These are phyloP conservation scores for Thalassarche chlororhynchos DNA, from an alignment of 2,113 vertebrate genomes.

Conservation along the genomic window DNA sequence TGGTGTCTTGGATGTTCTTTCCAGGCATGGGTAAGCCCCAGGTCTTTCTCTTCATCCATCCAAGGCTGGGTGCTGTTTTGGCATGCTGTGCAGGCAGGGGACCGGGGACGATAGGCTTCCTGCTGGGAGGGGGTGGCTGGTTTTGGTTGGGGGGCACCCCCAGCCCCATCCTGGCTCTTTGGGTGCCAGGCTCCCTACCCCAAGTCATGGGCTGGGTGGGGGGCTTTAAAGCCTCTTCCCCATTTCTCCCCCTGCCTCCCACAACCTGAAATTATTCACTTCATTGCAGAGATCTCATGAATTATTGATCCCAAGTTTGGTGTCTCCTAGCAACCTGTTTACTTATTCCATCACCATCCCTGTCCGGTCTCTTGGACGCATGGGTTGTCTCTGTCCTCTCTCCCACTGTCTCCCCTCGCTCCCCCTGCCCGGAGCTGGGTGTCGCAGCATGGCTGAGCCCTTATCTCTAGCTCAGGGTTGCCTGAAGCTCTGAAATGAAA, in stretches of 20 bases:
- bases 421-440: rapidly evolving
- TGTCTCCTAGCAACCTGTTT: constrained; percentile 54
- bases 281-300: not conserved
- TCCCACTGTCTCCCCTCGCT: rapidly evolving
- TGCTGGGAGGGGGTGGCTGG: not conserved
- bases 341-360: not conserved
- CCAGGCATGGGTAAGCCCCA: not conserved
- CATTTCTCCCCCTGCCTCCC: not conserved
- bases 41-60: not conserved
- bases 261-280: constrained; percentile 1
- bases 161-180: not conserved
- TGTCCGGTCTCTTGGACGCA: not conserved
- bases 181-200: not conserved
- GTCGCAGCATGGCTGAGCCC: not conserved
- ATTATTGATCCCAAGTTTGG: constrained; percentile 37
- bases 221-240: not conserved
- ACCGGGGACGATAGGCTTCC: not conserved
- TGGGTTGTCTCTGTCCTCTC: not conserved
- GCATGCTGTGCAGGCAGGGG: not conserved
- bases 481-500: not conserved
- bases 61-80: not conserved
- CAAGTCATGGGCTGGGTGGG: too few species aligned
- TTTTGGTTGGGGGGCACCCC: not conserved
- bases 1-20: not conserved
- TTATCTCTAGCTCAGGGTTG: not conserved